Base-by-base conservation (phyloP, 2,888 invertebrate species). In the Anoncus sp. region DNA sequence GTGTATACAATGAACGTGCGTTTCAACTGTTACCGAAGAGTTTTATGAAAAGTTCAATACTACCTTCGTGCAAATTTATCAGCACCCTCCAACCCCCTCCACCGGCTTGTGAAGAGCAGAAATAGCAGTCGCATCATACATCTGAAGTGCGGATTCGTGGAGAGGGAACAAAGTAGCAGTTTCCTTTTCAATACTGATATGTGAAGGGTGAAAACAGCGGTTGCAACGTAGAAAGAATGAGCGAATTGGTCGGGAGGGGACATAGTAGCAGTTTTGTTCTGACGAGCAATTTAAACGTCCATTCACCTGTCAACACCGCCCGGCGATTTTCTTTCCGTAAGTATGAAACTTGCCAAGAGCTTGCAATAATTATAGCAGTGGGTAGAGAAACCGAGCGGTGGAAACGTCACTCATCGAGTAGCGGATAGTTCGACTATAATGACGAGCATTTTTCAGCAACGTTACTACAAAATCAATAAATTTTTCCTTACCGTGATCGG, bases 391-490 rank as follows among this genome's bases (percentile, higher is more conserved):
- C 6, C 4, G 51, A 10, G 22, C 7, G 12, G n/a, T 20, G 38
- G n/a, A 45, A 71, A 35, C 43, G 59, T 67, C 66, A 60, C 51
- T 67, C 60, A 59, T 1, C 22, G 51, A 53, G 45, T 53, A 60
- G 16, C 66, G 16, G 4, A 20, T 51, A 35, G 18, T 20, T 38
- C 38, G 47, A 24, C 43, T 43, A 74, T 53, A 55, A 53, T 67
- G 66, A 59, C 40, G 74, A 7, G 66, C 24, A 60, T 67, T 31
- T 74, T 74, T 60, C 59, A 74, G 43, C 51, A 43, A 16, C 59
- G 74, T 7, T 74, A 74, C 66, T 74, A 67, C 53, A 74, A 67
- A 45, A 75, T 75, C 51, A 75, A 75, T 75, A 67, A 55, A 55
- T 27, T 47, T 55, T 12, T 75, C 1, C 57, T 75, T 6, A 45